A percentile compares a stretch with the other conserved stretches of the same genome.
phyloP scores from a whole-genome alignment of 2,113 vertebrate genomes.

The Etheostoma cragini region DNA sequence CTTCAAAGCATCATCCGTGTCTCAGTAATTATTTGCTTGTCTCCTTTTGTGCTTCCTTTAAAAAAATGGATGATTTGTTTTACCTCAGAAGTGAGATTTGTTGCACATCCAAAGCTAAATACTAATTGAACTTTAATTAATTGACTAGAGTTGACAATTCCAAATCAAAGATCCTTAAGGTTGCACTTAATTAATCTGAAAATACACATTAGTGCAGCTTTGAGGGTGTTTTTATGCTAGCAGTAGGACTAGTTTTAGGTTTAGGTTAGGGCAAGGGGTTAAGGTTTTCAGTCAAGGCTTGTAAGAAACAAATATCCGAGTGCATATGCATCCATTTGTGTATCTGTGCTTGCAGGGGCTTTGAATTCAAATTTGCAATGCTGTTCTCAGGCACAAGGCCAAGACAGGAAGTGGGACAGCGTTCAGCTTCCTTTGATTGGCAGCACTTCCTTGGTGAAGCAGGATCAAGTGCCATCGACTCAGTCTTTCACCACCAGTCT shows the following conservation, averaged over 20 bases:
- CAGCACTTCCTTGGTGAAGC: slow-evolving; percentile 53
- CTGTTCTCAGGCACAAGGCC: slow-evolving; percentile 49
- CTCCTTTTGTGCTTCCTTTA: not conserved
- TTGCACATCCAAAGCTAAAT: not conserved
- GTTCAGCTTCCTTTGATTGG: slow-evolving; percentile 71
- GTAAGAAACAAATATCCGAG: not conserved
- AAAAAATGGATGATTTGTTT: not conserved
- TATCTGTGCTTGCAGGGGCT: slow-evolving; percentile 16
- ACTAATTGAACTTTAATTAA: not conserved
- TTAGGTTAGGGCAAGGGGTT: not conserved
- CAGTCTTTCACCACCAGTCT: slow-evolving; percentile 29
- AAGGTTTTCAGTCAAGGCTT: not conserved
- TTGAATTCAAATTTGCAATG: slow-evolving; percentile 16
- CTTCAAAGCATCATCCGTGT: not conserved
- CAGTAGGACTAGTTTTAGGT: not conserved
- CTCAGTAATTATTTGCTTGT: not conserved
- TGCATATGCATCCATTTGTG: slow-evolving; percentile 6
- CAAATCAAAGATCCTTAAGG: not conserved
- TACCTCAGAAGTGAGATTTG: not conserved
- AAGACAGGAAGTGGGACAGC: slow-evolving; percentile 64
- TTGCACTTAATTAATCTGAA: not conserved
- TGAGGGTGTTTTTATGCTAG: not conserved
- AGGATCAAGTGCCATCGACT: slow-evolving; percentile 59
- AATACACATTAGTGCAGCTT: not conserved
- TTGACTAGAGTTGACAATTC: not conserved